These are phyloP conservation scores for Apis dorsata DNA, from an alignment of 1,140 invertebrate genomes.

Conservation along the genomic window DNA sequence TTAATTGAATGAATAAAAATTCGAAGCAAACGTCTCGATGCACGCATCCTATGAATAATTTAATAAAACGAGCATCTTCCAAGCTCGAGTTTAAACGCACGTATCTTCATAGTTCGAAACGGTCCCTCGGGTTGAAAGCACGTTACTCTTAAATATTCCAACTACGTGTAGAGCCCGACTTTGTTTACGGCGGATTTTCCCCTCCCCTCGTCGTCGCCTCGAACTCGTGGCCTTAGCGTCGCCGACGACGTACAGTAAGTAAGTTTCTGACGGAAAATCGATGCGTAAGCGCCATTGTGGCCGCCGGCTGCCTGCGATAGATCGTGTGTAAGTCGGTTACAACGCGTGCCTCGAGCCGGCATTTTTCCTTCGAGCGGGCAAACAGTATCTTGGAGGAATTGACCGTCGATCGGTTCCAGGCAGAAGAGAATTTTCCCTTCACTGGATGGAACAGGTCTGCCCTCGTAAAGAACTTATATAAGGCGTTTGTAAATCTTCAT, in stretches of 20 bases:
- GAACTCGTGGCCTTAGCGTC: constrained; percentile 55
- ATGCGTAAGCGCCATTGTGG: constrained; percentile 69
- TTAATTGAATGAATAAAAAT: no score
- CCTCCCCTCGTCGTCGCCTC: constrained; percentile 10
- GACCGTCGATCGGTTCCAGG: background rate
- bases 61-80: no score
- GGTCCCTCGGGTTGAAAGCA: background rate
- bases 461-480: no score
- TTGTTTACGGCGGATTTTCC: constrained; percentile 61
- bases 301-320: constrained; percentile 60
- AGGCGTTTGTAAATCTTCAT: no score
- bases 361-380: constrained; percentile 10
- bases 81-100: no score
- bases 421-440: background rate
- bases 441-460: background rate
- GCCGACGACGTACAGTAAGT: constrained; percentile 67
- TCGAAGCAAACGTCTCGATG: no score
- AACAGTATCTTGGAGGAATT: constrained; percentile 19
- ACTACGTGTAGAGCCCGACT: constrained; percentile 13
- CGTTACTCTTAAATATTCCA: constrained; percentile 25
- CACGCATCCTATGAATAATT: no score
- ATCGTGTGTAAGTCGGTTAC: constrained; percentile 64
- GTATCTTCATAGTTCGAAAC: background rate
- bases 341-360: constrained; percentile 38
- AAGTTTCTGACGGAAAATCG: constrained; percentile 74